Conservation (phyloP, 2,113 vertebrate species). For the Pandion haliaetus region DNA sequence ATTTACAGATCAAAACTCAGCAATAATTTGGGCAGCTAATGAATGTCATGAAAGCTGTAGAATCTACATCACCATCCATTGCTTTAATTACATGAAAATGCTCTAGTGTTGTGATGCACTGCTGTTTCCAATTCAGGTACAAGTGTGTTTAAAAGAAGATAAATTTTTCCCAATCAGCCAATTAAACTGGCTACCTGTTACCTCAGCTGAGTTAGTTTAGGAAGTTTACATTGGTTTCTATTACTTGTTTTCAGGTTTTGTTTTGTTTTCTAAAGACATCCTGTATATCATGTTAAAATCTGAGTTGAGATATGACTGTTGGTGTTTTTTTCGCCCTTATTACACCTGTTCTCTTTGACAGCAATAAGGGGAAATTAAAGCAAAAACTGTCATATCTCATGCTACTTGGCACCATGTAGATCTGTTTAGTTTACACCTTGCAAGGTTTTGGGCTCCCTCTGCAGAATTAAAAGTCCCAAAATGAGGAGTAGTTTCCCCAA, state of each 20-base stretch:
- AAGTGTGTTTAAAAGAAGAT: constrained; percentile 80
- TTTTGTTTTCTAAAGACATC: constrained; percentile 77
- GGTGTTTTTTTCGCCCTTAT: constrained; percentile 17
- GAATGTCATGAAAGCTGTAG: constrained; percentile 99
- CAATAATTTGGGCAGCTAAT: constrained; percentile 99
- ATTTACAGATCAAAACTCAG: constrained; percentile 98
- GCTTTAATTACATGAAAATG: constrained; percentile 82
- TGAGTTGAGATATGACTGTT: constrained; percentile 64
- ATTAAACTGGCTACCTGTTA: constrained; percentile 89
- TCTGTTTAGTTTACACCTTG: constrained; percentile 68
- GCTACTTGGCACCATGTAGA: constrained; percentile 69
- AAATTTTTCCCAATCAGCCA: constrained; percentile 81
- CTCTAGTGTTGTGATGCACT: constrained; percentile 83
- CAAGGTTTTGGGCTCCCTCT: constrained; percentile 73
- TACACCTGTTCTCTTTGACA: constrained; percentile 38
- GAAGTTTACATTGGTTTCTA: constrained; percentile 88
- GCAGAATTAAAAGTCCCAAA: constrained; percentile 60
- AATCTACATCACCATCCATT: constrained; percentile 83
- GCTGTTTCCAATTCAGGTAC: constrained; percentile 86
- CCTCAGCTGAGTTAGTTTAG: constrained; percentile 90
- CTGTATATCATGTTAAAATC: constrained; percentile 75
- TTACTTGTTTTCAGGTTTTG: constrained; percentile 80
- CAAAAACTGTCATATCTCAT: constrained; percentile 55
- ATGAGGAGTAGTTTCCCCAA: constrained; percentile 73
- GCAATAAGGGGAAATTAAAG: constrained; percentile 58